Evolutionary conservation across 1,140 invertebrate species (phyloP), one percentile per base, ranked within the genome.

Genomic region (Mamestra configurata): DNA sequence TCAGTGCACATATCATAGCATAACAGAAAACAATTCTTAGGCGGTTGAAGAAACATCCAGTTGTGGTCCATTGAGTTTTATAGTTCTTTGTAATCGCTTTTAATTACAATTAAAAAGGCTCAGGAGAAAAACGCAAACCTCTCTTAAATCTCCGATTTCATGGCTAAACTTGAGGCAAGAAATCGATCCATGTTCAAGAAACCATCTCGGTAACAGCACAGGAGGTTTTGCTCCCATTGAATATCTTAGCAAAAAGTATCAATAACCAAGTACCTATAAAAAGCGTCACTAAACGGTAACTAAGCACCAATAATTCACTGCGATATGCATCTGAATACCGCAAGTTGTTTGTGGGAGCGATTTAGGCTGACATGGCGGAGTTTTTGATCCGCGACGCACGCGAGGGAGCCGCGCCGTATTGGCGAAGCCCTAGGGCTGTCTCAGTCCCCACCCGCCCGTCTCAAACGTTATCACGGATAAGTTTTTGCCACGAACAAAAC

Each of bases 291-390:
- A 81, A 83, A 80, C 77, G 35, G 46, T 79, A 77, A 81, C 71
- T 73, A 79, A 81, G 82, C 68, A 80, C 68, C 53, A 59, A 55
- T 73, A 73, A 77, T 79, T 82, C 73, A 72, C 71, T 49, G 59
- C 35, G 66, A 80, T 84, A 82, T 53, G 49, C 59, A 82, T 81
- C 77, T 35, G 66, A 51, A 77, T 71, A 76, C 71, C 76, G 76
- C 61, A 79, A 78, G 66, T 80, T 77, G 72, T 84, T 82, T 80
- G 80, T 83, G 77, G 77, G 59, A 80, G 77, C 79, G 59, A 78
- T 77, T 82, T 83, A 18, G 77, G 57, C 59, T 80, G 79, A 73
- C 55, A 64, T 81, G 80, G 24, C 51, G 49, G 59, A 77, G 53
- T 73, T 82, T 80, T 82, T 80, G 78, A 79, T 80, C 78, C 83